Percentiles rank a stretch among this genome's conserved stretches.
Conservation (phyloP, 2,113 vertebrate species). For the Corythaixoides concolor region DNA sequence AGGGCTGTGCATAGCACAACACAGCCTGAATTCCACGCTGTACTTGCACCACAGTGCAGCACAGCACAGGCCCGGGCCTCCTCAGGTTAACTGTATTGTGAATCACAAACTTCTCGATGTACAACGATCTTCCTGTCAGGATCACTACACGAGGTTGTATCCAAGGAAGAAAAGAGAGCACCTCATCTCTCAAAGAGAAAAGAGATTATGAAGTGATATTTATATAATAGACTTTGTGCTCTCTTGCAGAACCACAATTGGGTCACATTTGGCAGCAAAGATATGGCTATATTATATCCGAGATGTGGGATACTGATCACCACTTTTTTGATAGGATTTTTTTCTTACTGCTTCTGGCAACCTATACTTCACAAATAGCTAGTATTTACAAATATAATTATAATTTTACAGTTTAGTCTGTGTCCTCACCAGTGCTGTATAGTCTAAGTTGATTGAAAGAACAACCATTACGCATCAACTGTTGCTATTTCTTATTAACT, state of each 20-base stretch:
- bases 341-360: background rate
- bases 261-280: conserved; percentile 62
- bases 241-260: conserved; percentile 67
- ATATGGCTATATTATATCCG: conserved; percentile 3
- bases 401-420: background rate
- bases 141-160: too few species aligned
- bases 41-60: background rate
- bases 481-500: background rate
- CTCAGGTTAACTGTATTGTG: background rate
- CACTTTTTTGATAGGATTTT: background rate
- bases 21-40: background rate
- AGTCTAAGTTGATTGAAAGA: background rate
- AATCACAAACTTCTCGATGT: background rate
- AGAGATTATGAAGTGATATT: background rate
- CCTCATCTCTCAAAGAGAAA: background rate
- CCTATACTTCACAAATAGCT: background rate
- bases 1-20: background rate
- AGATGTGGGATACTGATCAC: background rate
- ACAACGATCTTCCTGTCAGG: background rate
- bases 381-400: background rate
- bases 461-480: background rate
- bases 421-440: background rate
- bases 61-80: background rate
- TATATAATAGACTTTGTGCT: background rate
- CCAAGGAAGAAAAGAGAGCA: too few species aligned